Evolutionary conservation across 2,797 vertebrate genomes (phyloP).

Genomic region (Protonibea diacanthus): DNA sequence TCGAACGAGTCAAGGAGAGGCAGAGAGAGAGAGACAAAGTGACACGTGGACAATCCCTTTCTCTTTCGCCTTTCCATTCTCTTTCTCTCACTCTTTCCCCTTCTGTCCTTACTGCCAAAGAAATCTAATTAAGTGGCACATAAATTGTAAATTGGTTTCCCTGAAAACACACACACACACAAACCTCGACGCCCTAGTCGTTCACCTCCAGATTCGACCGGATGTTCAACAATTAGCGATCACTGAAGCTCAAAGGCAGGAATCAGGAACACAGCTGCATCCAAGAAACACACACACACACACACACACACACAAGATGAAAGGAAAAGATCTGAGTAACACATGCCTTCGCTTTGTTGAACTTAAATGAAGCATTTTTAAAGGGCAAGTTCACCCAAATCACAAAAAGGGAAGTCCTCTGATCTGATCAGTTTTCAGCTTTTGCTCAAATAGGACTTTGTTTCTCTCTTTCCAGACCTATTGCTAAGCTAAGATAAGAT

Average conservation of each 20-base stretch:
- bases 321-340: constrained; percentile 20
- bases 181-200: constrained; percentile 14
- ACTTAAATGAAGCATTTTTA: constrained; percentile 3
- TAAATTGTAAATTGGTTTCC: constrained; percentile 62
- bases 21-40: not conserved
- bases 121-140: constrained; percentile 69
- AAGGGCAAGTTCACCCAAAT: constrained; percentile 9
- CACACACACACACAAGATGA: constrained; percentile 13
- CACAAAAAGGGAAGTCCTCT: not conserved
- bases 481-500: not conserved
- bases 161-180: constrained; percentile 37
- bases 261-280: constrained; percentile 50
- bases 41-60: constrained; percentile 6
- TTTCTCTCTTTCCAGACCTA: not conserved
- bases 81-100: constrained; percentile 9
- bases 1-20: constrained; percentile 54
- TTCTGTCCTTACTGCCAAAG: constrained; percentile 45
- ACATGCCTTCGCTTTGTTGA: constrained; percentile 7
- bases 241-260: constrained; percentile 46
- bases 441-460: not conserved
- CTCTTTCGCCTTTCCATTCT: constrained; percentile 14
- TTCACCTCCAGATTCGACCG: constrained; percentile 51
- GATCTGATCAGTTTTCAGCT: too few relatives aligned
- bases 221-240: constrained; percentile 55
- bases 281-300: constrained; percentile 4